Conservation (phyloP, 2,888 invertebrate genomes). For the Thera britannica region DNA sequence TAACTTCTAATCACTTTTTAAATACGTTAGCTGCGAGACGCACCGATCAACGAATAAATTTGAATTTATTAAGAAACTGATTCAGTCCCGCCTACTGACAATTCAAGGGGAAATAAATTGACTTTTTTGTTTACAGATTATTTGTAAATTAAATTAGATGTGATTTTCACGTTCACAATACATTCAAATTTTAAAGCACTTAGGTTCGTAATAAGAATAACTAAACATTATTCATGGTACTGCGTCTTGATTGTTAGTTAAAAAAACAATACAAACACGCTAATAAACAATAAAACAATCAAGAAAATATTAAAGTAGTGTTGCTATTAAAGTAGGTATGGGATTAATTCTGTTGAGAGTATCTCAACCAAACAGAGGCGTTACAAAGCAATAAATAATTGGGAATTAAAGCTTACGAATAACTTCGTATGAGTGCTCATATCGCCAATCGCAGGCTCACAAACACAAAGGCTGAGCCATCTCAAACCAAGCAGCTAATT, state of each 20-base stretch:
- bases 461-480: conserved; percentile 12
- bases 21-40: conserved; percentile 78
- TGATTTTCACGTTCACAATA: neutral
- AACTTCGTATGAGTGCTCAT: neutral
- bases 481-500: conserved; percentile 15
- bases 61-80: conserved; percentile 81
- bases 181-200: too few species aligned
- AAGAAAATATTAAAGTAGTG: too few species aligned
- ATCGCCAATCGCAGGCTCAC: conserved; percentile 6
- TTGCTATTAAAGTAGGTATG: too few species aligned
- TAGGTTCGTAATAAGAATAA: too few species aligned
- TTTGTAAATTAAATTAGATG: conserved; percentile 26
- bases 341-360: too few species aligned
- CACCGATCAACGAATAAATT: conserved; percentile 83
- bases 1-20: conserved; percentile 84
- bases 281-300: too few species aligned
- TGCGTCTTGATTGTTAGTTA: too few species aligned
- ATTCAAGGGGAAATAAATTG: conserved; percentile 79
- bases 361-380: too few species aligned
- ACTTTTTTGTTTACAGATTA: conserved; percentile 55
- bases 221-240: too few species aligned
- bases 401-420: too few species aligned
- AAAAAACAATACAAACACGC: too few species aligned
- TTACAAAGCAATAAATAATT: too few species aligned
- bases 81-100: conserved; percentile 69